Evolutionary conservation across 2,797 vertebrate genomes (phyloP), one percentile per base, ranked within the genome.

Genomic region (Parauchenoglanis ngamensis): DNA sequence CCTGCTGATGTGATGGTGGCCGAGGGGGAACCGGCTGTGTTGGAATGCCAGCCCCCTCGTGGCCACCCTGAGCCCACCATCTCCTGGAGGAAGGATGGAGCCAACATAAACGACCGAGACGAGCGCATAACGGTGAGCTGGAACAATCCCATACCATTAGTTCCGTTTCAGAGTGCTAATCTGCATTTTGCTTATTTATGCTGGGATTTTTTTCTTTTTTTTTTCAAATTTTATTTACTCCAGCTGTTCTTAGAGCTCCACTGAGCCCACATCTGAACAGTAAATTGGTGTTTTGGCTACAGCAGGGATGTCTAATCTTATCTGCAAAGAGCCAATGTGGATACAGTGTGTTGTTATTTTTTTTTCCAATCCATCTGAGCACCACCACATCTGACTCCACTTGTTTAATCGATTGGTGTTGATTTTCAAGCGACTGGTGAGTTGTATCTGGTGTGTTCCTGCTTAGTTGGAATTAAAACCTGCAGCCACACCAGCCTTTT

Each of bases 21-120:
- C 0, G 98, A 98, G 0, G 98, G 98, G 13, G 98, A 99, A 87
- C 98, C 98, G 0, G 98, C 98, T 0, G 98, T 99, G 63, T 96
- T 99, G 94, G 98, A 99, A 90, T 99, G 98, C 90, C 97, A 98
- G 72, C 98, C 98, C 35, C 98, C 98, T 0, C 96, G 98, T 56
- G 98, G 98, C 86, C 98, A 99, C 87, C 98, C 98, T 0, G 98
- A 99, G 46, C 98, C 98, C 87, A 99, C 98, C 40, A 99, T 99
- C 93, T 99, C 98, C 0, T 99, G 98, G 98, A 99, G 97, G 92
- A 99, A 99, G 91, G 98, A 99, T 68, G 97, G 96, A 3, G 92
- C 94, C 4, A 96, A 96, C 35, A 96, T 99, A 49, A 97, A 98
- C 35, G 98, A 99, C 91, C 96, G 97, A 90, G 98, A 99, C 87